Conservation (phyloP, 2,888 invertebrate genomes). For the Drosophila vallismaia region DNA sequence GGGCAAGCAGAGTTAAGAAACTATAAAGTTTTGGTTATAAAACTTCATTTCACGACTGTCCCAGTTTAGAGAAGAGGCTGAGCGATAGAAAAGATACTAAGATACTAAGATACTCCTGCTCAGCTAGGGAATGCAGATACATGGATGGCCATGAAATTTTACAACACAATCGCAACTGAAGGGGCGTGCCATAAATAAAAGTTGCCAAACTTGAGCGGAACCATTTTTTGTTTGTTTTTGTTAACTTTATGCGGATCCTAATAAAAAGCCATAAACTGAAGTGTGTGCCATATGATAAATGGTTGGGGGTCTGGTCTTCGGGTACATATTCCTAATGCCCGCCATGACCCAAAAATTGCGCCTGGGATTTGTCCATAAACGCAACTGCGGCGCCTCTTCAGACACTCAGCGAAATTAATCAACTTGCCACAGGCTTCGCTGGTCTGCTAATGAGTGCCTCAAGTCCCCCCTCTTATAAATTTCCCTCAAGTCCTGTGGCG, state of each 20-base stretch:
- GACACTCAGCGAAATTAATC: conserved; percentile 70
- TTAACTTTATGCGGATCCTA: conserved; percentile 32
- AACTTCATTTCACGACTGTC: conserved; percentile 12
- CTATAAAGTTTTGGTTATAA: conserved; percentile 35
- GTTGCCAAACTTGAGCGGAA: conserved; percentile 10
- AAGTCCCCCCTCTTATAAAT: neutral
- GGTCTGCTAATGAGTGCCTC: conserved; percentile 14
- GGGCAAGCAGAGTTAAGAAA: conserved; percentile 1
- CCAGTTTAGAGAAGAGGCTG: conserved; percentile 18
- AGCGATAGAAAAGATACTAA: conserved; percentile 4
- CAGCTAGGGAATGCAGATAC: conserved; percentile 7
- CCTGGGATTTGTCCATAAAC: conserved; percentile 44
- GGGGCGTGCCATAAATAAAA: conserved; percentile 28
- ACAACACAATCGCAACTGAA: conserved; percentile 32
- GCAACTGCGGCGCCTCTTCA: conserved; percentile 36
- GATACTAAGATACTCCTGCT: conserved; percentile 15
- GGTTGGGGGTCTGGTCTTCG: conserved; percentile 1
- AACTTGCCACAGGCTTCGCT: conserved; percentile 41
- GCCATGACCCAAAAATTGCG: conserved; percentile 31
- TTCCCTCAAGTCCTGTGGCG: conserved; percentile 1
- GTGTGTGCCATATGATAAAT: conserved; percentile 42
- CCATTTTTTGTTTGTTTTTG: conserved; percentile 5
- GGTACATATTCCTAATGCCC: conserved; percentile 6
- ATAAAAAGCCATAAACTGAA: conserved; percentile 47
- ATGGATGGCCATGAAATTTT: conserved; percentile 28